These are phyloP conservation scores for Tympanuchus pallidicinctus DNA, from an alignment of 2,113 vertebrate species.

Conservation along the genomic window DNA sequence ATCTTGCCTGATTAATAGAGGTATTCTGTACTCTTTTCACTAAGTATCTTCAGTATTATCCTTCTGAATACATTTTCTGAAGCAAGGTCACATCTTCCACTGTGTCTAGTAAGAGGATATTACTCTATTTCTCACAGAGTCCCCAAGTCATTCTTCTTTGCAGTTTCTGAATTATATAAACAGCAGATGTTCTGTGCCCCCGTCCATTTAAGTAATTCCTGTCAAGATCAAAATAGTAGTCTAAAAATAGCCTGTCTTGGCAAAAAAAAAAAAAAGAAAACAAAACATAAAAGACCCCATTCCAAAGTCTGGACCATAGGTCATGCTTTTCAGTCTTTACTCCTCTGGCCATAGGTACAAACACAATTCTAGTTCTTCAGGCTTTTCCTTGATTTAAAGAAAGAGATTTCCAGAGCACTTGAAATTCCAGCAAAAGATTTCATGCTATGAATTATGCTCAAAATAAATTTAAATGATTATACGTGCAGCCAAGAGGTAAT, in stretches of 20 bases:
- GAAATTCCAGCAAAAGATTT: background rate
- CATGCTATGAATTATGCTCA: background rate
- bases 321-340: background rate
- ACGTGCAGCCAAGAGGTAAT: background rate
- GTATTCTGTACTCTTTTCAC: background rate
- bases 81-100: background rate
- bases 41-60: background rate
- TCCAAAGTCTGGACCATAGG: background rate
- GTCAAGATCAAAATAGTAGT: background rate
- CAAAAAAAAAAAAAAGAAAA: background rate
- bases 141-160: background rate
- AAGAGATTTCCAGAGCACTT: background rate
- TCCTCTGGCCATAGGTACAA: background rate
- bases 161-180: conserved; percentile 12
- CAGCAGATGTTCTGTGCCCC: background rate
- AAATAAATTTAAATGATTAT: background rate
- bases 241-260: background rate
- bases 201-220: conserved; percentile 26
- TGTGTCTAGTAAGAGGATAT: background rate
- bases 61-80: background rate
- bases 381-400: background rate
- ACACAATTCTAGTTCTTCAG: background rate
- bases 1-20: background rate
- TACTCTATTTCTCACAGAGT: background rate
- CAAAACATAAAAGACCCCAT: background rate